Percentiles rank a stretch among this genome's conserved stretches.
Conservation (phyloP, 2,113 vertebrate genomes). For the Nesoenas mayeri region DNA sequence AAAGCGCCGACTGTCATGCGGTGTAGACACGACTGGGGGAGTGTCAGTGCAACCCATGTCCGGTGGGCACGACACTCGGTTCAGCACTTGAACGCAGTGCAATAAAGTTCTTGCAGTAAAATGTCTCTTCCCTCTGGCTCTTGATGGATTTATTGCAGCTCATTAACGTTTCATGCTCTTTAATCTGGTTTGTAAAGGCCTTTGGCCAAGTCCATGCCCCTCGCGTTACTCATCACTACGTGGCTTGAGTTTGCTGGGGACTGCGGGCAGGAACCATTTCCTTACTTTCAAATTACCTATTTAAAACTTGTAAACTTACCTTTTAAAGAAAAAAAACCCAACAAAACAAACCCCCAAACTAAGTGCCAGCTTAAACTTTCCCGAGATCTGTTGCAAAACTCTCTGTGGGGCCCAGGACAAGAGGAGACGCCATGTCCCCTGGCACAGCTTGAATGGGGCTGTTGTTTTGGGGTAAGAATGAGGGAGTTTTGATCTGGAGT, state of each 20-base stretch:
- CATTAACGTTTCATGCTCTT: background rate
- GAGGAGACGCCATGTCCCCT: background rate
- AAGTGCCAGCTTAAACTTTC: background rate
- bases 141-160: conserved; percentile 39
- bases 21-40: background rate
- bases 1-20: background rate
- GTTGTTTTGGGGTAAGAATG: background rate
- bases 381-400: background rate
- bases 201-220: background rate
- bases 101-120: conserved; percentile 56
- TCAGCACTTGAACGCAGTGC: conserved; percentile 13
- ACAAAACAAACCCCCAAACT: background rate
- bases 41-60: background rate
- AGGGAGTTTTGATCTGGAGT: background rate
- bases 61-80: background rate
- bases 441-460: background rate
- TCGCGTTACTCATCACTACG: fast-evolving
- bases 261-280: background rate
- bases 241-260: background rate
- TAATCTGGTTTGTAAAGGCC: background rate
- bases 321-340: background rate
- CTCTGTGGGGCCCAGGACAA: background rate
- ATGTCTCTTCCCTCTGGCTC: conserved; percentile 14
- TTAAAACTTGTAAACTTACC: background rate
- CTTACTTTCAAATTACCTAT: background rate